phyloP scores from a whole-genome alignment of 2,888 invertebrate species.

The Pseudococcus jackbeardsleyi region DNA sequence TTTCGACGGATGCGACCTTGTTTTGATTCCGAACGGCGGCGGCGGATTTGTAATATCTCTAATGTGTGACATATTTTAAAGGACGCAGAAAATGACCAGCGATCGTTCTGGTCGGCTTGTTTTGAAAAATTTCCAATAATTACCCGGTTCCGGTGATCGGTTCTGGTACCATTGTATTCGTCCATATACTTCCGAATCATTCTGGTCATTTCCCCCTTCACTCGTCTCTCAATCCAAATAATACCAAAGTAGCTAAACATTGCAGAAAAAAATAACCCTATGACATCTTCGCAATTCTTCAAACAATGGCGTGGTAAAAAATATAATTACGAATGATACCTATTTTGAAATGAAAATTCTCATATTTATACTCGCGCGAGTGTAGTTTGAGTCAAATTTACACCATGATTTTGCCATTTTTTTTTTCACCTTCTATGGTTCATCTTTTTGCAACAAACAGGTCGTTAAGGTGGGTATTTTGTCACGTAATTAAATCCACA shows the following conservation, averaged over 20 bases:
- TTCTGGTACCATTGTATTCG: constrained; percentile 38
- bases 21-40: constrained; percentile 25
- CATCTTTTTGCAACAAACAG: not conserved
- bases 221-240: not conserved
- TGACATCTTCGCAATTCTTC: not conserved
- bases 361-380: not conserved
- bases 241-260: not conserved
- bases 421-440: not conserved
- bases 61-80: constrained; percentile 54
- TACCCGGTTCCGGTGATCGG: constrained; percentile 44
- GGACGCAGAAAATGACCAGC: constrained; percentile 37
- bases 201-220: not conserved
- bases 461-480: not conserved
- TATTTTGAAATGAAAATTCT: not conserved
- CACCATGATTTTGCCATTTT: not conserved
- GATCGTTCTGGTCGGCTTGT: constrained; percentile 39
- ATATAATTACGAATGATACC: constrained; percentile 3
- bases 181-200: constrained; percentile 29
- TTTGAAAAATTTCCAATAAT: constrained; percentile 57
- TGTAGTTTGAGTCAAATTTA: not conserved
- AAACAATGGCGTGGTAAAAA: constrained; percentile 14
- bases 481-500: not conserved
- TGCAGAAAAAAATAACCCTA: not conserved
- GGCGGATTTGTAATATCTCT: constrained; percentile 29
- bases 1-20: constrained; percentile 55